Conservation (phyloP, 2,113 vertebrate species). For the Bucco capensis region DNA sequence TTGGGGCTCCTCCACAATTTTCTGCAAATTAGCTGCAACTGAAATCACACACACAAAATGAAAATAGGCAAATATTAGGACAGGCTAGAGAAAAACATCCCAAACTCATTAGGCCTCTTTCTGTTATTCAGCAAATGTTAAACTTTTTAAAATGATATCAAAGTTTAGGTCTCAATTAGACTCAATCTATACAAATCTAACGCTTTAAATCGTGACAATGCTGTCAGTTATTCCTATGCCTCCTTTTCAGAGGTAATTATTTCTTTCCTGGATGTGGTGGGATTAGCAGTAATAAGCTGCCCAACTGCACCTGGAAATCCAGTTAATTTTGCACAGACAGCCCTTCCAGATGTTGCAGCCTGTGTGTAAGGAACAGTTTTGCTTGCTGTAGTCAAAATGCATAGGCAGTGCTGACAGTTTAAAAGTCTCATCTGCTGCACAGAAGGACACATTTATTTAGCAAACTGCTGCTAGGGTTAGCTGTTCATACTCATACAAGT, state of each 20-base stretch:
- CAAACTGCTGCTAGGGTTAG: not conserved
- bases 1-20: slow-evolving; percentile 97
- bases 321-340: not conserved
- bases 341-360: not conserved
- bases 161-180: not conserved
- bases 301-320: not conserved
- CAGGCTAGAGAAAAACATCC: not conserved
- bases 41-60: slow-evolving; percentile 66
- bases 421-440: not conserved
- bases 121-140: not conserved
- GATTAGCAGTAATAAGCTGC: not conserved
- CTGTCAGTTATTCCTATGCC: not conserved
- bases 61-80: slow-evolving; percentile 6
- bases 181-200: not conserved
- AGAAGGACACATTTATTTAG: not conserved
- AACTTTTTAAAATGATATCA: not conserved
- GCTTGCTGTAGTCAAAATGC: not conserved
- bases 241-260: not conserved
- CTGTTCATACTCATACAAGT: fast-evolving
- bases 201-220: not conserved
- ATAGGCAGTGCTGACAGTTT: not conserved
- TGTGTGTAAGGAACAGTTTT: not conserved
- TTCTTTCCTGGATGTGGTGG: not conserved
- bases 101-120: not conserved
- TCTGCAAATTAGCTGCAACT: slow-evolving; percentile 99